A percentile compares a stretch with the other conserved stretches of the same genome.
Evolutionary conservation across 2,113 vertebrate species (phyloP).

Genomic region (Cacatua alba): DNA sequence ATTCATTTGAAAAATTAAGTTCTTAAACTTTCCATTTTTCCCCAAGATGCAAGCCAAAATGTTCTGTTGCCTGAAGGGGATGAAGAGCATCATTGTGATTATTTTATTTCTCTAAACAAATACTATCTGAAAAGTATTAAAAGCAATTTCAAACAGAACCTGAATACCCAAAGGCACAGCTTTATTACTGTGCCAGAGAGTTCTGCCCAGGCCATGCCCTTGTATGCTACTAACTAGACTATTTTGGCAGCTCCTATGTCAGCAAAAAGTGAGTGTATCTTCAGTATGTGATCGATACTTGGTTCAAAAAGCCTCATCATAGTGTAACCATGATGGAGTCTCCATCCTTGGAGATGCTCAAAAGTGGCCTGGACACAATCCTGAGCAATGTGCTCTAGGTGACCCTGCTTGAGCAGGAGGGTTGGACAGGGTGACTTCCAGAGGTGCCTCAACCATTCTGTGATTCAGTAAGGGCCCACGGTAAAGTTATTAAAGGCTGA

Average conservation of each 20-base stretch:
- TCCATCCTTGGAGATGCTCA: background rate
- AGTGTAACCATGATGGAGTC: rapidly evolving
- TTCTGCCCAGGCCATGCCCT: background rate
- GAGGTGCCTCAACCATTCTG: background rate
- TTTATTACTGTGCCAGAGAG: background rate
- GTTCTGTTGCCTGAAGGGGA: background rate
- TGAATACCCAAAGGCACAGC: background rate
- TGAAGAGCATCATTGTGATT: background rate
- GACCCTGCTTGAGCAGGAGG: background rate
- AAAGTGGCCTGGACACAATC: background rate
- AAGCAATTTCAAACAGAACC: background rate
- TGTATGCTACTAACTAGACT: background rate
- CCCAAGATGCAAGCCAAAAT: background rate
- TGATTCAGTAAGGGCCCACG: background rate
- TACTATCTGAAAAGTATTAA: background rate
- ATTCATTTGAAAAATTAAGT: background rate
- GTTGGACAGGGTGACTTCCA: background rate
- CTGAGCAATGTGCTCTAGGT: background rate
- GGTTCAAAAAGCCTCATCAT: background rate
- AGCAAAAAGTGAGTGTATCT: background rate
- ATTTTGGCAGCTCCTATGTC: background rate
- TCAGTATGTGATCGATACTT: background rate
- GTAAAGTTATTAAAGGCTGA: background rate
- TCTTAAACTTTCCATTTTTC: background rate
- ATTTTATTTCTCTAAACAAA: background rate